Evolutionary conservation across 2,888 invertebrate species (phyloP).

Genomic region (Acheta domesticus): DNA sequence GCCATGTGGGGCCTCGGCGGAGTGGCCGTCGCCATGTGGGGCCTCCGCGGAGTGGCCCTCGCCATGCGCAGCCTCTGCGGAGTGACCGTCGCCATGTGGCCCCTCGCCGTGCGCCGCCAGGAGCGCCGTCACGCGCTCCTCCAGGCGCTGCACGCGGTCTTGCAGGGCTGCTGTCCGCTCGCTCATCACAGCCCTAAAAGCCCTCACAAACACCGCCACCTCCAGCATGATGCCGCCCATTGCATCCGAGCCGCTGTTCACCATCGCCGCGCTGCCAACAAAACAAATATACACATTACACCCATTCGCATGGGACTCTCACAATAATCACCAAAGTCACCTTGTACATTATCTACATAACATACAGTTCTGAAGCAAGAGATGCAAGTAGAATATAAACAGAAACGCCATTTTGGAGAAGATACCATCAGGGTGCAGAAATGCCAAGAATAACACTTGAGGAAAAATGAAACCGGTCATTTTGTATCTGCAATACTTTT

Average conservation of each 20-base stretch:
- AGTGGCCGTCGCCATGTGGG: neutral
- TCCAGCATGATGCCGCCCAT: neutral
- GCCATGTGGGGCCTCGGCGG: too few relatives aligned
- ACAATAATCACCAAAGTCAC: too few relatives aligned
- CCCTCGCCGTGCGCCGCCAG: neutral
- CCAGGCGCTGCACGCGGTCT: neutral
- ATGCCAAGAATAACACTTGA: too few relatives aligned
- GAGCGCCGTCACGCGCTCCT: neutral
- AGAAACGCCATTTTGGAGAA: too few relatives aligned
- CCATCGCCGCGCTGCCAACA: neutral
- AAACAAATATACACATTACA: neutral
- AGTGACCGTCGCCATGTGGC: too few relatives aligned
- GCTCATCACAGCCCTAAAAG: too few relatives aligned
- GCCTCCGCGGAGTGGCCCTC: neutral
- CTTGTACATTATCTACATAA: too few relatives aligned
- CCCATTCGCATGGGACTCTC: neutral
- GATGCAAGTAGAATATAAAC: too few relatives aligned
- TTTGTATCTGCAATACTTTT: too few relatives aligned
- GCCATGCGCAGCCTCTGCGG: neutral
- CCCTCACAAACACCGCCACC: neutral
- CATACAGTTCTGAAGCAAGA: too few relatives aligned
- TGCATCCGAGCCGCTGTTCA: neutral
- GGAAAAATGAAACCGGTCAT: too few relatives aligned
- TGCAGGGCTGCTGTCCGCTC: neutral
- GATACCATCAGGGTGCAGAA: too few relatives aligned